These are phyloP conservation scores for Alligator mississippiensis DNA, from an alignment of 2,113 vertebrate species.

Conservation along the genomic window DNA sequence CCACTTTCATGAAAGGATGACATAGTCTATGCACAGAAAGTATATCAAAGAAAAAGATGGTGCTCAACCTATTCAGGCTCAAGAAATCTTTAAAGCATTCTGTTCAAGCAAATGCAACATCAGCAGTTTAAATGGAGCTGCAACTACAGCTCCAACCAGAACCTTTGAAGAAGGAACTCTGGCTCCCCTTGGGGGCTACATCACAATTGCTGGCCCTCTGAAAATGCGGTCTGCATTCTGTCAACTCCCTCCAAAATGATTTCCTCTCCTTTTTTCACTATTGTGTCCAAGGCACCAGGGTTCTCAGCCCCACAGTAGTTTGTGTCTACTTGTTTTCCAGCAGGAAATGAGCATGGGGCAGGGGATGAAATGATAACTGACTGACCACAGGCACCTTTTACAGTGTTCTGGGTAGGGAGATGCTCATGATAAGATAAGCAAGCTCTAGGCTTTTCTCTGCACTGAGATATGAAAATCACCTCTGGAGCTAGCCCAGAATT, in stretches of 20 bases:
- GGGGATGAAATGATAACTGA: background rate
- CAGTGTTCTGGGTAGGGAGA: background rate
- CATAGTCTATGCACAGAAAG: too few species aligned
- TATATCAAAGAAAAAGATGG: too few species aligned
- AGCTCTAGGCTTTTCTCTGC: background rate
- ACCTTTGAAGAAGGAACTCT: background rate
- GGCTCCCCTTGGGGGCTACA: background rate
- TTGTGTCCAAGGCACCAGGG: background rate
- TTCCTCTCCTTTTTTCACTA: background rate
- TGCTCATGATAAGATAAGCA: background rate
- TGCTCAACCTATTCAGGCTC: too few species aligned
- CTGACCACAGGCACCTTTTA: background rate
- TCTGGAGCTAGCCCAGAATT: background rate
- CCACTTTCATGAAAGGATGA: too few species aligned
- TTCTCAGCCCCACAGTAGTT: background rate
- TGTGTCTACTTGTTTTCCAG: background rate
- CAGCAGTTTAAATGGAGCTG: background rate
- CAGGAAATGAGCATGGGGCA: rapidly evolving
- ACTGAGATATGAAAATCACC: background rate
- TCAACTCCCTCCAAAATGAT: background rate
- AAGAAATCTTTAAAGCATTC: too few species aligned
- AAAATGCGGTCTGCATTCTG: background rate
- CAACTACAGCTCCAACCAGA: background rate
- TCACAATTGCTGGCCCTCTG: background rate
- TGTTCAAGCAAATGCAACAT: background rate